phyloP scores from a whole-genome alignment of 2,113 vertebrate genomes.

The Todiramphus chloris region DNA sequence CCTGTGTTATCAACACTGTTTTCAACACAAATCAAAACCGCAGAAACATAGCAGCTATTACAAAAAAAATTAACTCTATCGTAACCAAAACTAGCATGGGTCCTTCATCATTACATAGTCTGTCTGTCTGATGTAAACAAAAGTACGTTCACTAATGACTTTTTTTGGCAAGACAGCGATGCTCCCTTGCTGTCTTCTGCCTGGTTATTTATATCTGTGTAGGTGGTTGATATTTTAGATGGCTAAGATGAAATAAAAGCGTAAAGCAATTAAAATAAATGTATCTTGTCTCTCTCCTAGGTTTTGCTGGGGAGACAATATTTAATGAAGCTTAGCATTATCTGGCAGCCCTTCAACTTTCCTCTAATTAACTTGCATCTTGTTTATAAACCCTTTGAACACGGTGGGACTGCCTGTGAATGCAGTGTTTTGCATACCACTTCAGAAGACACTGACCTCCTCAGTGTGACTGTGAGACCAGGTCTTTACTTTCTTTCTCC shows the following conservation, averaged over 20 bases:
- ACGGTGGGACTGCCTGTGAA: background rate
- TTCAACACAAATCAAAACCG: background rate
- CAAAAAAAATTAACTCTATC: background rate
- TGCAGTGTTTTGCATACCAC: background rate
- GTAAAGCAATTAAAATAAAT: constrained; percentile 3
- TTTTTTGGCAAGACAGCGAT: background rate
- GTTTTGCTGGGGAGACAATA: background rate
- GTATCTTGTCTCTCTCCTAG: background rate
- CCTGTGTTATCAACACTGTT: background rate
- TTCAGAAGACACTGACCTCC: no score
- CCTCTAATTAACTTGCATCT: constrained; percentile 27
- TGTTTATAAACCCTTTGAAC: background rate
- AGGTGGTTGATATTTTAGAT: background rate
- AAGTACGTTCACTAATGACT: background rate
- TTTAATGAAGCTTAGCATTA: constrained; percentile 32
- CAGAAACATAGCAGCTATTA: background rate
- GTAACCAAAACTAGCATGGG: background rate
- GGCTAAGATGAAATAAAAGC: background rate
- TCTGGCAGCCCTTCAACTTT: constrained; percentile 32
- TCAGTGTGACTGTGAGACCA: background rate
- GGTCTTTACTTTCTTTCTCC: background rate
- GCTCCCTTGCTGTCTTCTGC: background rate
- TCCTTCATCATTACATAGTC: background rate
- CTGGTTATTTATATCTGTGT: background rate
- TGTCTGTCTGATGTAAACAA: background rate